Conservation (phyloP, 2,797 vertebrate species). For the Acanthurus leucopareius region DNA sequence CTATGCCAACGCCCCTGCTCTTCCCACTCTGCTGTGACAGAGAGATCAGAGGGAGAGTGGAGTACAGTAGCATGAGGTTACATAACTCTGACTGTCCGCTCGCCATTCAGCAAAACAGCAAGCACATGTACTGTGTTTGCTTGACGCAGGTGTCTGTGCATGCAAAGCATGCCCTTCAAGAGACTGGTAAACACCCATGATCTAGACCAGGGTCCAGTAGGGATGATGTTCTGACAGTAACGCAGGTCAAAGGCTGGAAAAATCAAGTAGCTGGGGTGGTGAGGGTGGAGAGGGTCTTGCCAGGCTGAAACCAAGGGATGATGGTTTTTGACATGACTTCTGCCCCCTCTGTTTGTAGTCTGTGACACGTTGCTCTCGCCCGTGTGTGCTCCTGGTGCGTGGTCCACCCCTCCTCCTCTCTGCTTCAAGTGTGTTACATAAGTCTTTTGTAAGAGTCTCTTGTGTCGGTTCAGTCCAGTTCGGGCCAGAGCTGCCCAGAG, state of each 20-base stretch:
- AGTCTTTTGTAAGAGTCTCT: conserved; percentile 49
- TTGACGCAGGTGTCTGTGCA: conserved; percentile 13
- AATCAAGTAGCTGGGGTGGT: conserved; percentile 38
- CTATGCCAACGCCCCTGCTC: conserved; percentile 32
- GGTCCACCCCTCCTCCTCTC: background rate
- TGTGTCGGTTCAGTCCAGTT: conserved; percentile 44
- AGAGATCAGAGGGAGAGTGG: conserved; percentile 17
- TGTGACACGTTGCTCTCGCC: conserved; percentile 3
- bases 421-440: conserved; percentile 51
- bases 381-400: background rate
- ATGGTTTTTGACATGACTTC: background rate
- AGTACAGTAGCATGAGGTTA: conserved; percentile 42
- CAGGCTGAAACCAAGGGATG: conserved; percentile 8
- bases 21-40: conserved; percentile 25
- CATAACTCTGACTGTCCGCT: conserved; percentile 47
- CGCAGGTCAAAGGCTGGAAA: background rate
- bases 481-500: background rate
- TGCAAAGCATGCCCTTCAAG: conserved; percentile 25
- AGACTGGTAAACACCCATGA: conserved; percentile 6
- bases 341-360: conserved; percentile 1
- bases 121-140: conserved; percentile 1
- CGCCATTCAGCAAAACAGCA: conserved; percentile 22
- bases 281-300: conserved; percentile 16
- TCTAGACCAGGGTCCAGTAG: conserved; percentile 36
- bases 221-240: conserved; percentile 25